Evolutionary conservation across 2,888 invertebrate species (phyloP).

Genomic region (Agriopis aurantiaria): DNA sequence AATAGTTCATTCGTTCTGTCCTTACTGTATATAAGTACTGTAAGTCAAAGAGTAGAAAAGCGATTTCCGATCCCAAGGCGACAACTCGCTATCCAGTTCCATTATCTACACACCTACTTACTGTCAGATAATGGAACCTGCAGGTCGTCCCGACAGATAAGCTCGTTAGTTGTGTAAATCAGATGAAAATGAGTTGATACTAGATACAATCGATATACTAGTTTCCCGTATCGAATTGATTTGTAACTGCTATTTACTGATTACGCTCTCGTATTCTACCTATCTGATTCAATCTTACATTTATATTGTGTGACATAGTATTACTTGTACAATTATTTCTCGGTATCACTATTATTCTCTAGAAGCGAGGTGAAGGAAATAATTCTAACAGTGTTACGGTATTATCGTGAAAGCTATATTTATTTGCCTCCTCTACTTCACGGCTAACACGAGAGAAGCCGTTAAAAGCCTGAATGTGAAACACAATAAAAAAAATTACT

Average conservation of each 20-base stretch:
- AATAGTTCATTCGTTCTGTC: too few species aligned
- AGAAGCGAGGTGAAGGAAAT: too few species aligned
- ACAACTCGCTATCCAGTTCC: too few species aligned
- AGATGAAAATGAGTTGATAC: conserved; percentile 7
- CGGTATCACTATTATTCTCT: too few species aligned
- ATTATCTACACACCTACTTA: too few species aligned
- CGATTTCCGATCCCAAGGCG: conserved; percentile 12
- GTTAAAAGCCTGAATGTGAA: too few species aligned
- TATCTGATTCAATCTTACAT: background rate
- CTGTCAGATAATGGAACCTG: conserved; percentile 16
- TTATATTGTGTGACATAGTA: background rate
- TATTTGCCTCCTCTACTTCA: too few species aligned
- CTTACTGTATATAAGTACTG: too few species aligned
- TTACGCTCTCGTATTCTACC: background rate
- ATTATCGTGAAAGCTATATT: too few species aligned
- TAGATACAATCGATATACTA: conserved; percentile 5
- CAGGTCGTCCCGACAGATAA: conserved; percentile 20
- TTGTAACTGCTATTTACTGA: background rate
- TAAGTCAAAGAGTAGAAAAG: background rate
- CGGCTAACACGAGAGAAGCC: too few species aligned
- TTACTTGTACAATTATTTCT: background rate
- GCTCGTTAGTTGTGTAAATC: conserved; percentile 32
- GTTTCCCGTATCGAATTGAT: background rate
- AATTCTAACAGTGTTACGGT: too few species aligned
- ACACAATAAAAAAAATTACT: too few species aligned